Conservation (phyloP, 2,113 vertebrate species). For the Pandion haliaetus region DNA sequence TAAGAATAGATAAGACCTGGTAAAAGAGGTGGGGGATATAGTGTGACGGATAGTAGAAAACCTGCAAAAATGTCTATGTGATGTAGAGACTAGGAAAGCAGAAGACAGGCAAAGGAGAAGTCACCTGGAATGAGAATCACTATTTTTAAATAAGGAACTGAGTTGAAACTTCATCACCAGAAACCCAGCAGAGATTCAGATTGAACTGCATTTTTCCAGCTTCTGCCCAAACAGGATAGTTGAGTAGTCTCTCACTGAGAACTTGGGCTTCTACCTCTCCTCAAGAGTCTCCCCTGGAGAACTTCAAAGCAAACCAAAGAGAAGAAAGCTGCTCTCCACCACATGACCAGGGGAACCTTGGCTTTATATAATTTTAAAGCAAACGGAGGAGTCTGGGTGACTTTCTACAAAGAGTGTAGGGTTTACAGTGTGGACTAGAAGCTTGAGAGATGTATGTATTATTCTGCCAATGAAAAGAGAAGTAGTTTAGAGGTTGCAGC, state of each 20-base stretch:
- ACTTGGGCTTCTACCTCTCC: neutral
- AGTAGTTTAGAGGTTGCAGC: neutral
- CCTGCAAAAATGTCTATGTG: neutral
- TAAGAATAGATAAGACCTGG: neutral
- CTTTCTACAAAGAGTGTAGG: neutral
- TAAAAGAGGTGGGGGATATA: neutral
- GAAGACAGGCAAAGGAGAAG: neutral
- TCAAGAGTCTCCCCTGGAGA: neutral
- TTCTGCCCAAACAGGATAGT: neutral
- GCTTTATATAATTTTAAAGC: neutral
- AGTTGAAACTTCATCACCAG: neutral
- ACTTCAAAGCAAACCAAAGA: neutral
- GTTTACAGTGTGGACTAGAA: neutral
- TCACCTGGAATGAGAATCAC: neutral
- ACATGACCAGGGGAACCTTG: rapidly evolving
- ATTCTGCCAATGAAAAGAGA: neutral
- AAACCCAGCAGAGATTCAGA: neutral
- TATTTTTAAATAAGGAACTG: neutral
- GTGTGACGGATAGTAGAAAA: neutral
- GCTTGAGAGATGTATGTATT: neutral
- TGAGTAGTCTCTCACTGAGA: neutral
- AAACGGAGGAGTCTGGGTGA: neutral
- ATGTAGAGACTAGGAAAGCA: neutral
- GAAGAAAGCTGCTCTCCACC: neutral
- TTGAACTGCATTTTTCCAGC: neutral